Conservation (phyloP, 2,113 vertebrate species). For the Excalfactoria chinensis region DNA sequence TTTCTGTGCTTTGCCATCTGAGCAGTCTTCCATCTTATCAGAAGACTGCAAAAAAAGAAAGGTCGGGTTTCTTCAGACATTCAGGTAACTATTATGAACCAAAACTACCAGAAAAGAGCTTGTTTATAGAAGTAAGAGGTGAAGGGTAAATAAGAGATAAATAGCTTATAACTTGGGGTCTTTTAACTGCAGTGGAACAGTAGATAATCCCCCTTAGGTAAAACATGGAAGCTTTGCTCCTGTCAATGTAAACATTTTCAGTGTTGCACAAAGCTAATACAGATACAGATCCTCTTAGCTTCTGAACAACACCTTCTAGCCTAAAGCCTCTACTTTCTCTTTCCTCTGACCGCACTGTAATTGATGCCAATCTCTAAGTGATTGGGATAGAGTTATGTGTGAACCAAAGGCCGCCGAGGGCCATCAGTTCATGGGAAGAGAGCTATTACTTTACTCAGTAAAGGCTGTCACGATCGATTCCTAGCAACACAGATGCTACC, state of each 20-base stretch:
- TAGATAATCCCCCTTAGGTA: neutral
- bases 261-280: neutral
- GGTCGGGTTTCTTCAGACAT: neutral
- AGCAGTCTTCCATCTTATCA: neutral
- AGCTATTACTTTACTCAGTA: neutral
- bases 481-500: neutral
- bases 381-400: neutral
- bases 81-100: neutral
- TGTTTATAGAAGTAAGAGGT: neutral
- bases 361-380: neutral
- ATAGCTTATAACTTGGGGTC: slow-evolving; percentile 51
- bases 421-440: neutral
- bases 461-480: neutral
- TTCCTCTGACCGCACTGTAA: neutral
- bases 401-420: neutral
- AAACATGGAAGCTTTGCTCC: slow-evolving; percentile 52
- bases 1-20: neutral
- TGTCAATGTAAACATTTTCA: slow-evolving; percentile 70
- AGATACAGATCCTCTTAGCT: neutral
- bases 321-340: neutral
- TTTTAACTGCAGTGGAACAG: slow-evolving; percentile 21
- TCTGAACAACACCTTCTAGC: neutral
- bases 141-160: slow-evolving; percentile 26
- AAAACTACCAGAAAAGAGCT: neutral
- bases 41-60: neutral